Evolutionary conservation across 2,888 invertebrate species (phyloP).

Genomic region (Rhaphigaster nebulosa): DNA sequence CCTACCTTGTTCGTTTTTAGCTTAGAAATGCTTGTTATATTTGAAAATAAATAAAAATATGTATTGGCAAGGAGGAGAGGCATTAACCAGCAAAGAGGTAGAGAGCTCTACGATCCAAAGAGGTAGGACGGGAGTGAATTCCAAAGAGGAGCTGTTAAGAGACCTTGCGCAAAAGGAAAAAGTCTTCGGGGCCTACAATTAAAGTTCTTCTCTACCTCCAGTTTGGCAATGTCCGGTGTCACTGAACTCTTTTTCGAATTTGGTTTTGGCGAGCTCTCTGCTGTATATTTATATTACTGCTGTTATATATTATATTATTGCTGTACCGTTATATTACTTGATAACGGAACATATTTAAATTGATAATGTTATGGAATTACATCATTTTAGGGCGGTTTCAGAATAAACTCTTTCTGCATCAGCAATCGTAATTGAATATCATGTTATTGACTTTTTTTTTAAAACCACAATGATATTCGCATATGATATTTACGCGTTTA

Average conservation of each 20-base stretch:
- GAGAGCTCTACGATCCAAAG: not conserved
- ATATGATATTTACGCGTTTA: too few species aligned
- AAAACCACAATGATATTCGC: too few species aligned
- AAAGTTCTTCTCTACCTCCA: constrained; percentile 3
- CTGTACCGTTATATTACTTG: too few species aligned
- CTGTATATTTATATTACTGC: too few species aligned
- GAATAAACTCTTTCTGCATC: too few species aligned
- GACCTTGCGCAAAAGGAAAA: not conserved
- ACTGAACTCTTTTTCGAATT: not conserved
- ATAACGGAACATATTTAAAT: too few species aligned
- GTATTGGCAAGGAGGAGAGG: not conserved
- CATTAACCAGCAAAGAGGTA: not conserved
- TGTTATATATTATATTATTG: too few species aligned
- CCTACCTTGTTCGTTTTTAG: not conserved
- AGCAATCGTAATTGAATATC: too few species aligned
- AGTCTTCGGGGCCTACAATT: not conserved
- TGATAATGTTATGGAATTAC: too few species aligned
- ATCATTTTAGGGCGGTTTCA: too few species aligned
- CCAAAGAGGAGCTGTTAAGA: not conserved
- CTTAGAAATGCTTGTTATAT: not conserved
- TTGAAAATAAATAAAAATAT: not conserved
- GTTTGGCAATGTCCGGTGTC: constrained; percentile 24
- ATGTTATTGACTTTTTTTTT: too few species aligned
- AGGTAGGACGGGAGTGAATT: not conserved
- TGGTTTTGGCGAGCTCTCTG: not conserved